Conservation (phyloP, 2,797 vertebrate species). For the Ibycter americanus region DNA sequence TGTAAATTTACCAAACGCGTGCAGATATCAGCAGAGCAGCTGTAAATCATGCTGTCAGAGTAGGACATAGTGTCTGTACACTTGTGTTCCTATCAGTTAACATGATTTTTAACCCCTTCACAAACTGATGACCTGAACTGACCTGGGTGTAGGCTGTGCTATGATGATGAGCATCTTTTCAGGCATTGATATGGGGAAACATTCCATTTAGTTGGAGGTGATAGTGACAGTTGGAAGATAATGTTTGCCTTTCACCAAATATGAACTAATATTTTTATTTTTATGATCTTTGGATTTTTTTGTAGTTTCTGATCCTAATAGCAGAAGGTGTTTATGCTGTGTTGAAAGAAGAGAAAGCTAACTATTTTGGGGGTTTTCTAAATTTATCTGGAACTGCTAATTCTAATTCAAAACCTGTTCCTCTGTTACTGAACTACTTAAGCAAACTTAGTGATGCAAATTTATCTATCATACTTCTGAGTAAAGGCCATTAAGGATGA, state of each 20-base stretch:
- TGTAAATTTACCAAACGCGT: fast-evolving
- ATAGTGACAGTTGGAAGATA: background rate
- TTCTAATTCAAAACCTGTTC: background rate
- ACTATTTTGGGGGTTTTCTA: background rate
- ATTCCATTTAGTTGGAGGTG: background rate
- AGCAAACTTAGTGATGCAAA: background rate
- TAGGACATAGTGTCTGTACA: background rate
- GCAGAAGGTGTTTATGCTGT: background rate
- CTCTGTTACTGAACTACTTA: background rate
- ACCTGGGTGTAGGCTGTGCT: background rate
- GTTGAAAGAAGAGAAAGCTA: background rate
- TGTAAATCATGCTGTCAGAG: background rate
- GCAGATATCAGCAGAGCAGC: background rate
- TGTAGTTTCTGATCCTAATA: background rate
- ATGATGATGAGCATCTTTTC: background rate
- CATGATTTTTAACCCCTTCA: background rate
- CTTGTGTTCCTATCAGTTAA: background rate
- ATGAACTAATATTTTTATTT: background rate
- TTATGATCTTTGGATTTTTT: background rate
- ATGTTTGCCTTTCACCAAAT: background rate
- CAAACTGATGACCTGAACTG: background rate
- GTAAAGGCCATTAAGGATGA: background rate
- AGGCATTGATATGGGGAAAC: background rate
- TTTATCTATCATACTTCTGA: background rate
- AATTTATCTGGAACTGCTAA: background rate